phyloP scores from a whole-genome alignment of 2,113 vertebrate genomes.

The Trinectes maculatus region DNA sequence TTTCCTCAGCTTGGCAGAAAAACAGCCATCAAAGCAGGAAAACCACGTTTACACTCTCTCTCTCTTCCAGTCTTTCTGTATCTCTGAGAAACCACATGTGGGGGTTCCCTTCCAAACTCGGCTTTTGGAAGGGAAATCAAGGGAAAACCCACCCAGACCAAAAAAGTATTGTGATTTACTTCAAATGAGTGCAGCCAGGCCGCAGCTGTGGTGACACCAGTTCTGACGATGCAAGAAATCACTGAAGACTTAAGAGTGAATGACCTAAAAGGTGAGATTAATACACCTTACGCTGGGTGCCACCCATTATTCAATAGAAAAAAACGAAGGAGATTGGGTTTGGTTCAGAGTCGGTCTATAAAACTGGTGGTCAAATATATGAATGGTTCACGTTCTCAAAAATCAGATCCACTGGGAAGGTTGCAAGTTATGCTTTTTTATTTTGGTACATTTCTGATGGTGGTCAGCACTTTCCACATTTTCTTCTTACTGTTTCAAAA shows the following conservation, averaged over 20 bases:
- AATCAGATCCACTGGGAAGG: background rate
- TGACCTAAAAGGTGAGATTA: background rate
- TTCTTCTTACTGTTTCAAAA: background rate
- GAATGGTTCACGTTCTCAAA: background rate
- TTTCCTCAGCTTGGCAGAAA: constrained; percentile 72
- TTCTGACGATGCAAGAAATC: background rate
- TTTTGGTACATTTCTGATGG: background rate
- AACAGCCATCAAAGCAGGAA: constrained; percentile 73
- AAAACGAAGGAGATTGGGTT: background rate
- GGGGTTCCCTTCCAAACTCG: constrained; percentile 44
- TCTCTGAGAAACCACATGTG: constrained; percentile 36
- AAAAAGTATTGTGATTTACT: too few relatives aligned
- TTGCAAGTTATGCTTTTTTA: too few relatives aligned
- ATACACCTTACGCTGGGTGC: background rate
- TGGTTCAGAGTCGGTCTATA: background rate
- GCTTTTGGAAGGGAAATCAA: constrained; percentile 14
- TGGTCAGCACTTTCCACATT: background rate
- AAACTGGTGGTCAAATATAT: background rate
- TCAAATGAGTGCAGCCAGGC: background rate
- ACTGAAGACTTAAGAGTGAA: background rate
- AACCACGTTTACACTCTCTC: constrained; percentile 67
- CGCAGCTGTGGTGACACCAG: background rate
- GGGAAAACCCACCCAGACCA: constrained; percentile 10
- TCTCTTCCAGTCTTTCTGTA: constrained; percentile 48
- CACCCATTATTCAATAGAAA: background rate